These are phyloP conservation scores for Harpegnathos saltator DNA, from an alignment of 1,140 invertebrate genomes.

Conservation along the genomic window DNA sequence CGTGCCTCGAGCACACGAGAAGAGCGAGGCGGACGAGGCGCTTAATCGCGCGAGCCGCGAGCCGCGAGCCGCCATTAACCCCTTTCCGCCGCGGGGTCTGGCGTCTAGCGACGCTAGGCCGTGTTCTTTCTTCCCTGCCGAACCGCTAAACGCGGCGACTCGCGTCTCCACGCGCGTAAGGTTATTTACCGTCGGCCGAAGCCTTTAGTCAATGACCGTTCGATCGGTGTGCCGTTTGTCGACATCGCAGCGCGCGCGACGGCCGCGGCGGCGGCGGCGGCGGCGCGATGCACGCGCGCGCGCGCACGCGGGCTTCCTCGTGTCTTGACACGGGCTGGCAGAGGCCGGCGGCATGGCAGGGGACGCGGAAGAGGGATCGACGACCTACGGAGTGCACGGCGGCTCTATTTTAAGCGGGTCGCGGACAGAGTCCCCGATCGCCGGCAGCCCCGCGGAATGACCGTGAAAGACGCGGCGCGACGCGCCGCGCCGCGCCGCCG, in stretches of 20 bases:
- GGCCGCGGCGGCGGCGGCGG: conserved; percentile 41
- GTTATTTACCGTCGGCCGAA: conserved; percentile 58
- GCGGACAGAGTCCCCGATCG: conserved; percentile 63
- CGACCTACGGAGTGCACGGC: conserved; percentile 70
- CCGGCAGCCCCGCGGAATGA: conserved; percentile 60
- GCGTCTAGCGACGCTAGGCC: not conserved
- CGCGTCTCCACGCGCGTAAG: conserved; percentile 36
- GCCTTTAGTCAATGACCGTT: conserved; percentile 61
- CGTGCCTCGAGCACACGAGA: too few species aligned
- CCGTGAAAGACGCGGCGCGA: conserved; percentile 63
- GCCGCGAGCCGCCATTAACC: not conserved
- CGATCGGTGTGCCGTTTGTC: conserved; percentile 55
- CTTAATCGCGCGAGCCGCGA: too few species aligned
- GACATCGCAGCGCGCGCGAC: conserved; percentile 33
- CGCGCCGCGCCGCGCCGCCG: conserved; percentile 17
- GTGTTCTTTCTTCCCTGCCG: not conserved
- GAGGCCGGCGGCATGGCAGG: conserved; percentile 66
- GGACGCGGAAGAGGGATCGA: conserved; percentile 76
- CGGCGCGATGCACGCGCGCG: conserved; percentile 26
- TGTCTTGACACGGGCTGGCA: conserved; percentile 43
- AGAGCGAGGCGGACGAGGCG: too few species aligned
- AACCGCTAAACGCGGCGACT: not conserved
- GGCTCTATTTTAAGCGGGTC: conserved; percentile 73
- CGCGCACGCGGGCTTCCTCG: conserved; percentile 30
- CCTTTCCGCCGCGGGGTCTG: not conserved